Evolutionary conservation across 2,888 invertebrate genomes (phyloP).

Genomic region (Scaptomyza polygonia): DNA sequence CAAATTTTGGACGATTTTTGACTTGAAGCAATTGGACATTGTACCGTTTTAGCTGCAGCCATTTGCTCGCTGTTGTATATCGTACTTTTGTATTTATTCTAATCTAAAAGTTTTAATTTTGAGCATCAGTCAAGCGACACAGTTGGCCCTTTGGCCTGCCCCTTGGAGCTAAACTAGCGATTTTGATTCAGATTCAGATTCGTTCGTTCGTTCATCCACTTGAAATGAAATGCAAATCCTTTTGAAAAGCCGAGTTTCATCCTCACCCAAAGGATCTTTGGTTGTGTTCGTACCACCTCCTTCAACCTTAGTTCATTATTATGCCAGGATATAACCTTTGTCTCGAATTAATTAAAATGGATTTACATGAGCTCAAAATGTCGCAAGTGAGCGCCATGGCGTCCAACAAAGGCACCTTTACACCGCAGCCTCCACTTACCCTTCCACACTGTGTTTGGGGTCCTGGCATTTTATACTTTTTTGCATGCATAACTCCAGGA

Average conservation of each 20-base stretch:
- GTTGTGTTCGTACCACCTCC: background rate
- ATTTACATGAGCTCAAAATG: conserved; percentile 81
- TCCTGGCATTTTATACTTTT: conserved; percentile 47
- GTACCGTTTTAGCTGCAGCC: conserved; percentile 25
- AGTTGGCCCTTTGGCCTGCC: background rate
- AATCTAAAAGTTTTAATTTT: conserved; percentile 75
- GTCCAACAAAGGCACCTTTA: conserved; percentile 69
- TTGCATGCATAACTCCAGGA: conserved; percentile 61
- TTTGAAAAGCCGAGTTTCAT: conserved; percentile 57
- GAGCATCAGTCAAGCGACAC: conserved; percentile 62
- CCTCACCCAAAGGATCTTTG: conserved; percentile 52
- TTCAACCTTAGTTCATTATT: conserved; percentile 66
- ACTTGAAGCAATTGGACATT: conserved; percentile 20
- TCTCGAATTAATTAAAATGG: conserved; percentile 82
- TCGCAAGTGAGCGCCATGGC: conserved; percentile 52
- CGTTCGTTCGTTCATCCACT: conserved; percentile 74
- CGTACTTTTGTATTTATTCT: conserved; percentile 70
- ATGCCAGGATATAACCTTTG: conserved; percentile 78
- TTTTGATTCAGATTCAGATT: conserved; percentile 33
- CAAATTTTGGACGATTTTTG: conserved; percentile 71
- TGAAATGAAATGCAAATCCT: conserved; percentile 80
- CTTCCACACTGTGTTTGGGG: conserved; percentile 32
- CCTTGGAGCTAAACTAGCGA: background rate
- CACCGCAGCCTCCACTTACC: conserved; percentile 41
- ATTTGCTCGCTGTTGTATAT: conserved; percentile 19